These are phyloP conservation scores for Pteria penguin DNA, from an alignment of 2,888 invertebrate genomes.

Conservation along the genomic window DNA sequence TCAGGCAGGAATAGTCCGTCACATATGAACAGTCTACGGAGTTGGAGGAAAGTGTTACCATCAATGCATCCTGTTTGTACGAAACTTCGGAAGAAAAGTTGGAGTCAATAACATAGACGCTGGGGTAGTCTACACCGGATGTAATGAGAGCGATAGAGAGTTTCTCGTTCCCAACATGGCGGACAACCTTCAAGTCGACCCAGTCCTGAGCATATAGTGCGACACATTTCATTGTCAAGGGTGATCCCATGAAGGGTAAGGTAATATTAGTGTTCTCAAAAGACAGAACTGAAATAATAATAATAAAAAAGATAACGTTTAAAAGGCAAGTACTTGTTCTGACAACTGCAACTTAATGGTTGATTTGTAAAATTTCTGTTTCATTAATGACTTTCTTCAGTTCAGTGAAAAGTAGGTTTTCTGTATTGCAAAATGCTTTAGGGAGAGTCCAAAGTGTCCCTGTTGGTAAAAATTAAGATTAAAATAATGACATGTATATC, in stretches of 20 bases:
- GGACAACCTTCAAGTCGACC: slow-evolving; percentile 29
- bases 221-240: slow-evolving; percentile 22
- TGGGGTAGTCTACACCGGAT: slow-evolving; percentile 25
- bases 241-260: not conserved
- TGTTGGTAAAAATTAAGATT: too few relatives aligned
- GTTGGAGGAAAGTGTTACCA: slow-evolving; percentile 17
- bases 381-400: too few relatives aligned
- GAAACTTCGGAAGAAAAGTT: slow-evolving; percentile 30
- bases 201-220: slow-evolving; percentile 22
- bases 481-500: too few relatives aligned
- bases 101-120: slow-evolving; percentile 22
- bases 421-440: too few relatives aligned
- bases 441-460: too few relatives aligned
- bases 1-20: slow-evolving; percentile 25
- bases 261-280: slow-evolving; percentile 2
- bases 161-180: slow-evolving; percentile 1
- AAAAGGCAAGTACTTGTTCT: too few relatives aligned
- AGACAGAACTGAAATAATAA: slow-evolving; percentile 5
- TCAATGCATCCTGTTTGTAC: slow-evolving; percentile 28
- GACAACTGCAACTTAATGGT: too few relatives aligned
- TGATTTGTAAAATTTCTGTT: too few relatives aligned
- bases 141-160: slow-evolving; percentile 15
- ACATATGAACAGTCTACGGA: slow-evolving; percentile 25
- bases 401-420: too few relatives aligned
- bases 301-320: too few relatives aligned